Base-by-base conservation (phyloP, 2,888 invertebrate species). In the Pharmacophagus antenor region DNA sequence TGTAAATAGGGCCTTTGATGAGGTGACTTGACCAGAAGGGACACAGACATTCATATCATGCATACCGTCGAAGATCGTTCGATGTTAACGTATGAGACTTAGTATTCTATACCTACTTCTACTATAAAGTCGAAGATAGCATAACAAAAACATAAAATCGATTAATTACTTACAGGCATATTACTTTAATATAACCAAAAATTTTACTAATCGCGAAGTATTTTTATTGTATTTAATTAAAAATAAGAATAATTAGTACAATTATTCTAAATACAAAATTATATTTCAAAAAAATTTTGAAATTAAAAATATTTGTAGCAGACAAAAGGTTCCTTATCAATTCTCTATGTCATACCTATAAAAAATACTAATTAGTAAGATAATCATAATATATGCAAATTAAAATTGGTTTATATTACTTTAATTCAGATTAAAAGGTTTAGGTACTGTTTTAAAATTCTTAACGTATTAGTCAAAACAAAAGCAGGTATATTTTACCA, bases 1-100 rank as follows among this genome's bases (percentile, higher is more conserved):
- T 81, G 84, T 84, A 80, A 82, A 84, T 83, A 79, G 70, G 72
- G 67, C 65, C 72, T 67, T 65, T 37, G 58, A 53, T 48, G 54
- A 59, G 54, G 22, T 70, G 66, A 67, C 65, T 65, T 66, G 69
- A 68, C 67, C 66, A 63, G 64, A 66, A 61, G 67, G 68, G 68
- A 48, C 57, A 27, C 57, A 44, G 20, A 50, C 50, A 41, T 53
- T 47, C 47, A 48, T 41, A 41, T 41, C 52, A 41, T 25, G 31
- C 31, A 18, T 10, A 21, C 22, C 23, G 12, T 18, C 46, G 31
- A 48, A 25, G n/a, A 25, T 7, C 18, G 10, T 41, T 10, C 21
- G 25, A 48, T 56, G 50, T 56, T 49, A 56, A 41, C 37, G 23
- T 25, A 15, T 42, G n/a, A 3, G 10, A 12, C 2, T 31, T 31